phyloP scores from a whole-genome alignment of 2,888 invertebrate species.

The Nomada hirtipes region DNA sequence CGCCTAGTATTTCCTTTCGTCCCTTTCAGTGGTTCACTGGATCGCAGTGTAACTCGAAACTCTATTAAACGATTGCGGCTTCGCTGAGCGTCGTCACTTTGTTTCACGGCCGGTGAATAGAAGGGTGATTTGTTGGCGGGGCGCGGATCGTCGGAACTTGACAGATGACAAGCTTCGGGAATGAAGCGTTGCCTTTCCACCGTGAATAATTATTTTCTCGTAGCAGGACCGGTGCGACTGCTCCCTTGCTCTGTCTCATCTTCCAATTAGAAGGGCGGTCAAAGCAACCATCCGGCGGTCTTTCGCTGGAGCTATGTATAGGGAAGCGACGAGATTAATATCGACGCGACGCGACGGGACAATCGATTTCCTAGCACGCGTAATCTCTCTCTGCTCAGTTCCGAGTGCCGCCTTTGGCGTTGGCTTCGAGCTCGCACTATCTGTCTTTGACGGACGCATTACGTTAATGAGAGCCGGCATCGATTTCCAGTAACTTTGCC shows the following conservation, averaged over 20 bases:
- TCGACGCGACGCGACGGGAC: constrained; percentile 52
- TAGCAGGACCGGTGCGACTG: constrained; percentile 17
- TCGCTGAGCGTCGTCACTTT: constrained; percentile 34
- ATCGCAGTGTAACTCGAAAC: constrained; percentile 55
- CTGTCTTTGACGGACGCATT: constrained; percentile 38
- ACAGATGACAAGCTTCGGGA: constrained; percentile 35
- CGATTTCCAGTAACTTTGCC: constrained; percentile 39
- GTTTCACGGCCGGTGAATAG: constrained; percentile 30
- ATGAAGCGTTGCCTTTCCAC: constrained; percentile 40
- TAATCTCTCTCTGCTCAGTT: constrained; percentile 18
- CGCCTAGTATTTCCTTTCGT: constrained; percentile 6
- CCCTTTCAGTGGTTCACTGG: constrained; percentile 46
- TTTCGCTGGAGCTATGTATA: constrained; percentile 34
- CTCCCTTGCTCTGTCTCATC: constrained; percentile 32
- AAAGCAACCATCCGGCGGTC: constrained; percentile 62
- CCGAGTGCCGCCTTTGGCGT: constrained; percentile 31
- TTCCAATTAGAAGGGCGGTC: constrained; percentile 70
- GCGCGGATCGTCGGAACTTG: constrained; percentile 34
- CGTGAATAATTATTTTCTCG: constrained; percentile 69
- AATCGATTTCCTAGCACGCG: constrained; percentile 59
- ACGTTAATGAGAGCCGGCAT: constrained; percentile 43
- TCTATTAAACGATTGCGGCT: constrained; percentile 62
- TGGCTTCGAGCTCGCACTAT: constrained; percentile 7
- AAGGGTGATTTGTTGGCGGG: constrained; percentile 4
- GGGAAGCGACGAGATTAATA: constrained; percentile 63